Evolutionary conservation across 2,797 vertebrate genomes (phyloP), one percentile per base, ranked within the genome.

Genomic region (Trematomus bernacchii): DNA sequence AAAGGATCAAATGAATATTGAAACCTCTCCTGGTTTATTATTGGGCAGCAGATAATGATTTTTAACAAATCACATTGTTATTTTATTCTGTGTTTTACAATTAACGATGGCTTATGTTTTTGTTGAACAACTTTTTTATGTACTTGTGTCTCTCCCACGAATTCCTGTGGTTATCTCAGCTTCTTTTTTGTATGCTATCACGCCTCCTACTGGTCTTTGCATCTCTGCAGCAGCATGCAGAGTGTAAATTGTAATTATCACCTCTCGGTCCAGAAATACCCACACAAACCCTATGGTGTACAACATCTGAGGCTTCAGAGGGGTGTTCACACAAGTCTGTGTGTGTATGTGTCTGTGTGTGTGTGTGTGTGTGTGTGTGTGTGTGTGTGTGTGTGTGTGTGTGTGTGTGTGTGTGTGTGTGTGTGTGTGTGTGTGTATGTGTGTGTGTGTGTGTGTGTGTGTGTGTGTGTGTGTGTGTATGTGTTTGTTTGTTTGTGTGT

Each of bases 211-310:
- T 63, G 79, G 67, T 76, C 60, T 55, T 57, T n/a, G 55, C 64
- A 58, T 69, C 61, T 73, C 61, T 60, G 72, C 82, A 61, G 63
- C 50, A 74, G 47, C 73, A 62, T 73, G 68, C 51, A 2, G 53
- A 84, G 85, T 82, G 82, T 51, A 82, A 90, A 87, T 77, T 85
- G 59, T 79, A 87, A 90, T 89, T 86, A 87, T 90, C 90, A 89
- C 85, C 77, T 86, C n/a, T 0, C 30, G 60, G 75, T 69, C 68
- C 80, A 78, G 60, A 90, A 90, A 90, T 89, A 91, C 66, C 59
- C 60, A 51, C 16, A 4, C 57, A 70, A 69, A 66, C 62, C 77
- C 73, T 42, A 59, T 12, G 5, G 79, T 1, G 55, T 23, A 19
- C 46, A 82, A 62, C 66, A 83, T 42, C 53, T 57, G 65, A 61